A percentile compares a stretch with the other conserved stretches of the same genome.
Evolutionary conservation across 2,113 vertebrate species (phyloP).

Genomic region (Pseudonaja textilis): DNA sequence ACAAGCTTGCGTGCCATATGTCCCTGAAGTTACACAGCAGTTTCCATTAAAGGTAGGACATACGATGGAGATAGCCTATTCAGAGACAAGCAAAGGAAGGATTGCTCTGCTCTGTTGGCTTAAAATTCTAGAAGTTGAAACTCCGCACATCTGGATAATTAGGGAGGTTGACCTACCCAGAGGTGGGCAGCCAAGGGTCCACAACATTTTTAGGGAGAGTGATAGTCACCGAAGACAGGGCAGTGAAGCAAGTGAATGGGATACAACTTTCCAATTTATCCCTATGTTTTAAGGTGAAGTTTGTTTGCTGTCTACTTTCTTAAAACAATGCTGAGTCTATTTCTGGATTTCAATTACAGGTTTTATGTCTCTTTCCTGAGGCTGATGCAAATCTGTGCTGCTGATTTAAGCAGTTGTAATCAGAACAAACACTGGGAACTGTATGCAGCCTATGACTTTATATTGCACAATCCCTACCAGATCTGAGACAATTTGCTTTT

Average conservation of each 20-base stretch:
- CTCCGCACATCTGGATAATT: neutral
- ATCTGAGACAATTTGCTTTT: neutral
- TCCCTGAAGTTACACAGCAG: slow-evolving; percentile 95
- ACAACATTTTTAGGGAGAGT: neutral
- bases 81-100: neutral
- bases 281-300: neutral
- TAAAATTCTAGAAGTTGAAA: neutral
- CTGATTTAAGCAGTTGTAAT: neutral
- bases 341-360: neutral
- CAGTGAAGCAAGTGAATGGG: neutral
- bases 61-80: neutral
- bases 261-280: neutral
- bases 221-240: neutral
- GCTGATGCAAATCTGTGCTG: neutral
- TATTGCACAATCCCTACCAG: no score
- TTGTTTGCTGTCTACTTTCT: neutral
- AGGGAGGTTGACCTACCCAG: neutral
- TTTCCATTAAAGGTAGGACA: slow-evolving; percentile 87
- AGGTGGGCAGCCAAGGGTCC: neutral
- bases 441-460: neutral
- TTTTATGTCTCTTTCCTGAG: neutral
- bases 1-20: slow-evolving; percentile 84
- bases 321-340: neutral
- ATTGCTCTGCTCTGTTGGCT: neutral
- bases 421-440: neutral